Evolutionary conservation across 2,797 vertebrate species (phyloP), one percentile per base, ranked within the genome.

Genomic region (Remorina albescens): DNA sequence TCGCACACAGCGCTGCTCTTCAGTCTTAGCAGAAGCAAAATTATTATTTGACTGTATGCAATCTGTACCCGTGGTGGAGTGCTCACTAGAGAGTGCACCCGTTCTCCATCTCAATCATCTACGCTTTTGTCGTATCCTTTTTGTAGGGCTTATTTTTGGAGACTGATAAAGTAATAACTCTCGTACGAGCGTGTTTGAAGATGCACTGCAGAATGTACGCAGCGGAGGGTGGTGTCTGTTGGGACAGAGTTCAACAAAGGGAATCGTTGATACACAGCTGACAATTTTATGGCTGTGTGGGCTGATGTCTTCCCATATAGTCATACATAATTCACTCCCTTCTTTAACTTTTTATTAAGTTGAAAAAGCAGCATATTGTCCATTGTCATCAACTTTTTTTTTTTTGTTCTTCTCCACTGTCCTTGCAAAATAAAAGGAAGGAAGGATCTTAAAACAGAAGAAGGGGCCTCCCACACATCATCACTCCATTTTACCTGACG

Each of bases 271-370:
- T 87, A 82, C 81, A 51, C 84, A 68, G 71, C 82, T 89, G 87
- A 89, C 91, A 92, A 81, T 82, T 81, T 91, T 84, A 89, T 83
- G 80, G 88, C 83, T 84, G 88, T 83, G 91, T 86, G 11, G 84
- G 75, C 89, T 89, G 87, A 91, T 86, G 87, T 86, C 86, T 89
- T 80, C 76, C 86, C 88, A 80, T 90, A 85, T 76, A 85, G 76
- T 87, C 88, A 88, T 93, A 68, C 84, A 92, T 93, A 90, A 92
- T 94, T 92, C 71, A 92, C 56, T 26, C 21, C 13, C 53, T 57
- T 76, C 83, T 91, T 93, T 90, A 92, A 90, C 81, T 88, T 92
- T 88, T 94, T 78, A 92, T 90, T 44, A 81, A 83, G 81, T 78
- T 67, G 65, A 86, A 90, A 77, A 76, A 84, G 78, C 56, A 8